A percentile compares a stretch with the other conserved stretches of the same genome.
These are phyloP conservation scores for Spatula clypeata DNA, from an alignment of 2,797 vertebrate genomes.

Conservation along the genomic window DNA sequence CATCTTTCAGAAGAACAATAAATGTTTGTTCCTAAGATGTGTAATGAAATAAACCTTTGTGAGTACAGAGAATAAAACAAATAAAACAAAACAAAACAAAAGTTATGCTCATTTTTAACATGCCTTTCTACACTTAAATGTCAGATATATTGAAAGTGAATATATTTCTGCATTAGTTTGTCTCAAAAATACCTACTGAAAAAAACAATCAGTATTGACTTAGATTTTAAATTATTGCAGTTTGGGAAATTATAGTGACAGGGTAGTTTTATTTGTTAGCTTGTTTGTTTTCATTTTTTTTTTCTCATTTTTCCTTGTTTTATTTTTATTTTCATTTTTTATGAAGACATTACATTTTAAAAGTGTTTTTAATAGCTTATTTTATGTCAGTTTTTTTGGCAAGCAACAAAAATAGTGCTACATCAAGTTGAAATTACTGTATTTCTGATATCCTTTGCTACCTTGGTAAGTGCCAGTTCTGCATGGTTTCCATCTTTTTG, in stretches of 20 bases:
- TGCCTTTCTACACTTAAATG: neutral
- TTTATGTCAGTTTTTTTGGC: neutral
- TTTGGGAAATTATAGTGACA: neutral
- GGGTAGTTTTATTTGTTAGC: rapidly evolving
- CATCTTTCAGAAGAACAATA: neutral
- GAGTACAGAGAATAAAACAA: rapidly evolving
- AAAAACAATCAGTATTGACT: neutral
- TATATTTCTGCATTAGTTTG: neutral
- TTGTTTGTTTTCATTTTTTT: neutral
- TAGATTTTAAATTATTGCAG: neutral
- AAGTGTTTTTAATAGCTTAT: neutral
- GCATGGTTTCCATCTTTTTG: neutral
- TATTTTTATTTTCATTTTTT: neutral
- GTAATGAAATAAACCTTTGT: neutral
- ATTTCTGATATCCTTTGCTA: neutral
- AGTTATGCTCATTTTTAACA: neutral
- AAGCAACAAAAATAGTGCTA: neutral
- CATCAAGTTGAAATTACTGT: neutral
- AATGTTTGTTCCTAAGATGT: neutral
- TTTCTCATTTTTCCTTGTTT: neutral
- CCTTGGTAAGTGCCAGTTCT: neutral
- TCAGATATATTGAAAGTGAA: neutral
- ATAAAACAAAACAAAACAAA: neutral
- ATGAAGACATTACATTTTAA: neutral
- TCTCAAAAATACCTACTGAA: neutral